These are phyloP conservation scores for Hyperopisus bebe DNA, from an alignment of 2,113 vertebrate species.

Conservation along the genomic window DNA sequence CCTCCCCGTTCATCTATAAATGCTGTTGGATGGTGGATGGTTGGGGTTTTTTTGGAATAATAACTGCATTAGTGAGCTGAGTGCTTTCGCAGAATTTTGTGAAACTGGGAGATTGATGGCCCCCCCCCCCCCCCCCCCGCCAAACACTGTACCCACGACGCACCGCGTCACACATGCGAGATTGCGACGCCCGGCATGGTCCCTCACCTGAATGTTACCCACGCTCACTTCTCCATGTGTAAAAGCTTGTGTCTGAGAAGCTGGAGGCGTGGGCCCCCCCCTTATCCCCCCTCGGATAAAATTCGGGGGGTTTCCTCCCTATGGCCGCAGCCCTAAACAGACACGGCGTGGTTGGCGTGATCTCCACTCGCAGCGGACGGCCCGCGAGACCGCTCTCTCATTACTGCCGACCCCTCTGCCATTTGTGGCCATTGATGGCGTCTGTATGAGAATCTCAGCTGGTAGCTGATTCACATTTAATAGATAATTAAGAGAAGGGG, in stretches of 20 bases:
- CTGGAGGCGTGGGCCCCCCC: not conserved
- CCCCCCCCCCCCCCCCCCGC: not conserved
- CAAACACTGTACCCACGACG: not conserved
- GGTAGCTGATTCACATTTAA: slow-evolving; percentile 22
- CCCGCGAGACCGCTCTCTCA: slow-evolving; percentile 24
- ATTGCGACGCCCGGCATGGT: not conserved
- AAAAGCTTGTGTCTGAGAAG: not conserved
- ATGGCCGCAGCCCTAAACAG: slow-evolving; percentile 14
- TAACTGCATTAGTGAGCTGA: not conserved
- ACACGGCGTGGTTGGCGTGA: slow-evolving; percentile 42
- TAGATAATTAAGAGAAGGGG: not conserved
- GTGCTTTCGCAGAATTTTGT: not conserved
- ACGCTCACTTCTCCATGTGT: not conserved
- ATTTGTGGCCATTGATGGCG: slow-evolving; percentile 43
- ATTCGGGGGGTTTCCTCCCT: not conserved
- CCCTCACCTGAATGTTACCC: not conserved
- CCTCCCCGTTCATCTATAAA: not conserved
- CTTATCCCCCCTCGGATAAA: not conserved
- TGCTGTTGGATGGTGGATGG: not conserved
- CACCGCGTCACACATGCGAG: not conserved
- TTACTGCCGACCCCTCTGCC: not conserved
- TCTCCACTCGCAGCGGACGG: slow-evolving; percentile 24
- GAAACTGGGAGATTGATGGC: not conserved
- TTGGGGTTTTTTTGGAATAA: not conserved
- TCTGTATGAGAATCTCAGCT: slow-evolving; percentile 32